Conservation (phyloP, 2,888 invertebrate species). For the Gerris lacustris region DNA sequence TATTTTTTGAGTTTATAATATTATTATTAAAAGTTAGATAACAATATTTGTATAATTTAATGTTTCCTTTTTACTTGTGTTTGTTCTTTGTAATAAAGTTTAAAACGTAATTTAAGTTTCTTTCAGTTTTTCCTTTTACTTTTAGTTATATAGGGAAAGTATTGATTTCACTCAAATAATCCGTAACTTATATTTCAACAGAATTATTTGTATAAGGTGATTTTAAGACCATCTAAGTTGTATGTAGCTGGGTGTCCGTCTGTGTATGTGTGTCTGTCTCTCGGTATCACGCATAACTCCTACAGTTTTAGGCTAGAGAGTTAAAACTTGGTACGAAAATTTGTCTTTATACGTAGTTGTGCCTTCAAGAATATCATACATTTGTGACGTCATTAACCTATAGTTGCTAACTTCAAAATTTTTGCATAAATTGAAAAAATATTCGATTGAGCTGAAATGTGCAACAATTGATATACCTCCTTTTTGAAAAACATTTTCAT, state of each 20-base stretch:
- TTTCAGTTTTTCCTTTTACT: background rate
- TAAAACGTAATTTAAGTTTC: too few species aligned
- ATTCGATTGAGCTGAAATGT: too few species aligned
- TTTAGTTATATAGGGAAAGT: background rate
- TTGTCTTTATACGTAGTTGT: background rate
- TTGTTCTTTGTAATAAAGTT: too few species aligned
- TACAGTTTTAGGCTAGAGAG: background rate
- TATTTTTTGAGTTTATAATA: too few species aligned
- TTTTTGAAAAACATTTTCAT: too few species aligned
- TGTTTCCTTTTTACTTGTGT: too few species aligned
- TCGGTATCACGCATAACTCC: too few species aligned
- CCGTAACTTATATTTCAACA: background rate
- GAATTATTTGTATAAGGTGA: background rate
- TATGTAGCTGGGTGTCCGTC: background rate
- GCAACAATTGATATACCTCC: too few species aligned
- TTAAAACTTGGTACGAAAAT: background rate
- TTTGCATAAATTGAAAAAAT: too few species aligned
- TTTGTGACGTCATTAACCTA: background rate
- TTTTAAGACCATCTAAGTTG: background rate
- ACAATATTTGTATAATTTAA: too few species aligned
- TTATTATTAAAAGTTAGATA: too few species aligned
- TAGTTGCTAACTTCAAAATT: too few species aligned
- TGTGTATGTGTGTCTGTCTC: background rate
- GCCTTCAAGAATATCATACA: background rate
- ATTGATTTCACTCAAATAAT: background rate